A percentile compares a stretch with the other conserved stretches of the same genome.
Conservation (phyloP, 2,888 invertebrate species). For the Nomada goodeniana region DNA sequence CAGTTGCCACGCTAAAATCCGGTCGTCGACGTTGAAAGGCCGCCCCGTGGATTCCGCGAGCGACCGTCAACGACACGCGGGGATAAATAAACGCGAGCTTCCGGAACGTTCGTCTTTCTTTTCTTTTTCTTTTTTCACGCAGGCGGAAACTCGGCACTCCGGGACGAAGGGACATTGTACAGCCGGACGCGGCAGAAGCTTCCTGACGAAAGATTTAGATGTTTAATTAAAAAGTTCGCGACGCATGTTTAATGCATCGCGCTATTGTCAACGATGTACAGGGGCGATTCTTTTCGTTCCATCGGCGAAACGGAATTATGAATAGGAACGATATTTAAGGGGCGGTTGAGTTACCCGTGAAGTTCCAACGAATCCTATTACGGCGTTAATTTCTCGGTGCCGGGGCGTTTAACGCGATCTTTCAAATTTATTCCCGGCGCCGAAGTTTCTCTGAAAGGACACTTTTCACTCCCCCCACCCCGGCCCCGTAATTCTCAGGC, state of each 20-base stretch:
- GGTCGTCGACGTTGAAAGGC: conserved; percentile 11
- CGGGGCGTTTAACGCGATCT: conserved; percentile 29
- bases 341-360: neutral
- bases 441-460: conserved; percentile 10
- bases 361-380: conserved; percentile 14
- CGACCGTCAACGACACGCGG: conserved; percentile 47
- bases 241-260: neutral
- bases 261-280: neutral
- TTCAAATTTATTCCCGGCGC: conserved; percentile 33
- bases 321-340: conserved; percentile 12
- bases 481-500: conserved; percentile 10
- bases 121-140: neutral
- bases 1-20: conserved; percentile 48
- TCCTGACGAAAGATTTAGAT: neutral
- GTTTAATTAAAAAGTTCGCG: neutral
- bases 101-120: conserved; percentile 13
- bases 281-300: neutral
- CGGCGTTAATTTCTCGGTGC: conserved; percentile 25
- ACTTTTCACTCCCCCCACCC: conserved; percentile 17
- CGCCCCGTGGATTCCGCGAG: conserved; percentile 25
- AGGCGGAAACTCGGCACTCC: neutral
- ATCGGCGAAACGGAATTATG: neutral
- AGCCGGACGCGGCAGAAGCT: neutral
- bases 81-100: conserved; percentile 25
- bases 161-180: neutral